Evolutionary conservation across 1,140 invertebrate species (phyloP), one percentile per base, ranked within the genome.

Genomic region (Drosophila carrolli): DNA sequence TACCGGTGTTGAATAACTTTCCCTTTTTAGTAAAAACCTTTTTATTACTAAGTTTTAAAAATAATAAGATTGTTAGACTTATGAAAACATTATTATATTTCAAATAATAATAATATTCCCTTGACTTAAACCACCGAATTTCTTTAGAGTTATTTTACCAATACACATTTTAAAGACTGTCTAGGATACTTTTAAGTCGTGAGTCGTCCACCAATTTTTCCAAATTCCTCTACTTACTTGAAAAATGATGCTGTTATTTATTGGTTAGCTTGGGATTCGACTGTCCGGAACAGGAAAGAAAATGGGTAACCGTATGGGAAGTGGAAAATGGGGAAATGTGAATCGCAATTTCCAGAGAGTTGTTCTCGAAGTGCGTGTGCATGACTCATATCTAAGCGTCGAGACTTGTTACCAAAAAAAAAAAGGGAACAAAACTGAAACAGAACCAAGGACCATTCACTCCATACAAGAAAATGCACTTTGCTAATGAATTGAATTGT

Each of bases 401-500:
- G 44, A 40, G 66, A 35, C 38, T 57, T 38, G 44, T 40, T 50
- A 51, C 43, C 27, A 54, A 47, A 62, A 48, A 47, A 62, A 48
- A 29, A 23, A 50, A 9, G 29, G 23, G 7, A 23, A 32, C n/a
- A 27, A 70, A 41, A 67, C 14, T 46, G 58, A 46, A 27, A 48
- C 54, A 70, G 27, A 32, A 55, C 62, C 46, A 61, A 63, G 58
- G 66, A 57, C 59, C 70, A 50, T 41, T 72, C 54, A 57, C 51
- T 75, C 60, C n/a, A 29, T 58, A 88, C 84, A 89, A 89, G 80
- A 89, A 88, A 88, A 71, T 89, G 83, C 83, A 88, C 83, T 88
- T 89, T 89, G 44, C 83, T 88, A 88, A 88, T 88, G 83, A 88
- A 88, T 88, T 83, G 68, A 82, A 83, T 88, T 67, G 66, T 72